Evolutionary conservation across 2,113 vertebrate genomes (phyloP), one percentile per base, ranked within the genome.

Genomic region (Gymnogyps californianus): DNA sequence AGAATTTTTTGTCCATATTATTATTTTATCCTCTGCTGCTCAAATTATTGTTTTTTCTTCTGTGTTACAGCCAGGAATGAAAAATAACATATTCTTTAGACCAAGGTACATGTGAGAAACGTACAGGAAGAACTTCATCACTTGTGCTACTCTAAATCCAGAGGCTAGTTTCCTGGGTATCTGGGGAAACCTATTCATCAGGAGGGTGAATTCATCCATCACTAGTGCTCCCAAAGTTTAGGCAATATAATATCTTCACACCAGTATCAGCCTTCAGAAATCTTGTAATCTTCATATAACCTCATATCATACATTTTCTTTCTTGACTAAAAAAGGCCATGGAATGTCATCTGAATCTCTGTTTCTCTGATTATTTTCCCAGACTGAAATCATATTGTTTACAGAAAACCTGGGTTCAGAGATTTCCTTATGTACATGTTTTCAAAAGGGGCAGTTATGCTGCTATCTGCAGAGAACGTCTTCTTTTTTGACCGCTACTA

Each of bases 361-460:
- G 13, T 49, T 51, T 51, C 34, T 77, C 40, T 40, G 18, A 71
- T 15, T 36, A 20, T 21, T 46, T 86, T 59, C 25, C 32, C 14
- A 83, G 42, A 86, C 25, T 31, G 12, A 79, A 90, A 83, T 31
- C 3, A 2, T 24, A 76, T 7, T 26, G 4, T 18, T 82, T 71
- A 71, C 18, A 49, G 28, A 57, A 89, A 83, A 66, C 3, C 13
- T 36, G 18, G 5, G 9, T 72, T 83, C 47, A 64, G 76, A 79
- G 4, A 16, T 86, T 86, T 64, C 16, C 22, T 57, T 47, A 51
- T 0, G 1, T n/a, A 44, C 3, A 34, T 1, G 2, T 55, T 69
- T 72, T 80, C 32, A 89, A 76, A 88, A 59, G 7, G 25, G 36
- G 21, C 12, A 81, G 11, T 61, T 85, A 70, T 5, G 19, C 25